Evolutionary conservation across 2,888 invertebrate genomes (phyloP), one percentile per base, ranked within the genome.

Genomic region (Thera britannica): DNA sequence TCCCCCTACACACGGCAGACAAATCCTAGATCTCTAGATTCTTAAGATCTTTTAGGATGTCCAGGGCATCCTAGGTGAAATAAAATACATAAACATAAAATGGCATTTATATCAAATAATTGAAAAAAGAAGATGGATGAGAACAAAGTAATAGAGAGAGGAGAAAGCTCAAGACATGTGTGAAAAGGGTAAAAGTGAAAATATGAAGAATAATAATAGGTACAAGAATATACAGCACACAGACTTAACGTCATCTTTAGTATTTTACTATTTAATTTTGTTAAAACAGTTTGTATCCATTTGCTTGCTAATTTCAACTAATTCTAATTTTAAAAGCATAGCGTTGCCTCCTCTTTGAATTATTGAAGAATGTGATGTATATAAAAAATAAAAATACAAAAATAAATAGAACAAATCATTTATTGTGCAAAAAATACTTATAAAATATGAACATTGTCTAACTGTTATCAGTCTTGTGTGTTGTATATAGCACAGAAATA

Each of bases 381-480:
- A 48, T 9, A 56, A 12, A 58, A 83, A 86, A 89, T 90, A 89
- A 88, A 89, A 90, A 89, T 88, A 89, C 87, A 81, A 84, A 70
- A 86, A 86, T 83, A 81, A 83, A 86, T 79, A 85, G 85, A 88
- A 89, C 85, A 87, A 90, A 90, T 88, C 80, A 86, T 83, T 93
- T 92, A 92, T 93, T 93, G 91, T 90, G 93, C 93, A 91, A 88
- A 92, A 91, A 84, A 88, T 86, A 88, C 88, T 89, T 90, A 92
- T 86, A 93, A 91, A 90, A 88, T 88, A 92, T 85, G 82, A 85
- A 88, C 80, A 85, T 82, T 83, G 79, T 82, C 81, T 87, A 87
- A 89, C 85, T 83, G 84, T 86, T 88, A 90, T 92, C 93, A 93
- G 93, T 93, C 93, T 93, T 93, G 93, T 93, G 92, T 92, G 90